Conservation (phyloP, 1,140 invertebrate species). For the Aethina tumida region DNA sequence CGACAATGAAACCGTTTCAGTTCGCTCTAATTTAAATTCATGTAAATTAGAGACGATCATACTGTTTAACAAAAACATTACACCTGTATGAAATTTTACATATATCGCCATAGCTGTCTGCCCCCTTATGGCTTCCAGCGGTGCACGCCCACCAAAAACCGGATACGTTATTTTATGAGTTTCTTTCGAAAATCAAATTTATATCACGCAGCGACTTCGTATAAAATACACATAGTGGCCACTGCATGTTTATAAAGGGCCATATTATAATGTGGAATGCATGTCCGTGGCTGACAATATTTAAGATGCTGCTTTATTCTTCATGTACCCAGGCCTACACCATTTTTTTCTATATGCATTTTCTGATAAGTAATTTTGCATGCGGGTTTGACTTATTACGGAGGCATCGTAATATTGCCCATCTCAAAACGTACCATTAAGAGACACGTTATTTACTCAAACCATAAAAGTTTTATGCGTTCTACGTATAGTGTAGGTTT, state of each 20-base stretch:
- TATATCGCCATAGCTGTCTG: background rate
- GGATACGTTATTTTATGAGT: constrained; percentile 1
- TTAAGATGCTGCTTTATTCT: constrained; percentile 1
- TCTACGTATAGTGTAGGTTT: too few species aligned
- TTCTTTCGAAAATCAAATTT: constrained; percentile 4
- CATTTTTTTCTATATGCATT: too few species aligned
- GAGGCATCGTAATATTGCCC: too few species aligned
- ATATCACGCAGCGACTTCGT: constrained; percentile 4
- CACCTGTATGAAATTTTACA: constrained; percentile 3
- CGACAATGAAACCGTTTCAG: too few species aligned
- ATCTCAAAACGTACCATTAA: too few species aligned
- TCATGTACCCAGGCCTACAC: too few species aligned
- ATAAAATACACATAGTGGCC: background rate
- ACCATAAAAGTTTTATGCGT: too few species aligned
- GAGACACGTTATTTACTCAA: too few species aligned
- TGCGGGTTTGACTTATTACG: too few species aligned
- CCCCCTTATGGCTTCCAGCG: constrained; percentile 2
- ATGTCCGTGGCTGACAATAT: background rate
- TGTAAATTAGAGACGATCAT: background rate
- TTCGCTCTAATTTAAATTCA: too few species aligned
- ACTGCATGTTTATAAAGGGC: constrained; percentile 2
- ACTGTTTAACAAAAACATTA: background rate
- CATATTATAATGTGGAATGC: constrained; percentile 1
- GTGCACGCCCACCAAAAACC: constrained; percentile 1
- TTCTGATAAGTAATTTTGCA: too few species aligned